Conservation (phyloP, 2,797 vertebrate genomes). For the Varecia variegata region DNA sequence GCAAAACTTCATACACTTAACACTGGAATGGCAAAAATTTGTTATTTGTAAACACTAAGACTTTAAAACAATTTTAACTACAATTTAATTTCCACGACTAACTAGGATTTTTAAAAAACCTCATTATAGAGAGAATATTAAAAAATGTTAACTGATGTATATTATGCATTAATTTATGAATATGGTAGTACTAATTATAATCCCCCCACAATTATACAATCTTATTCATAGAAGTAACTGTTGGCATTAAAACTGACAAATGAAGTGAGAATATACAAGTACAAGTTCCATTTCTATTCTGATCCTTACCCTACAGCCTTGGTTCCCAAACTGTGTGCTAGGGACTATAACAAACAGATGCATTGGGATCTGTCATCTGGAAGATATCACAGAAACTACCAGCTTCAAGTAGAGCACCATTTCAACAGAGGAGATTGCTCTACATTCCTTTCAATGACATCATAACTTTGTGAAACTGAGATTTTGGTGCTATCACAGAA, state of each 20-base stretch:
- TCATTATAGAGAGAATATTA: background rate
- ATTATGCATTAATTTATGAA: background rate
- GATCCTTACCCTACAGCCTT: background rate
- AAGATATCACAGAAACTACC: background rate
- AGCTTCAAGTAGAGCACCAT: background rate
- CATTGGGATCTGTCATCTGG: background rate
- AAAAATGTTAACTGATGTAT: background rate
- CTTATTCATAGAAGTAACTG: background rate
- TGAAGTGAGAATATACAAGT: background rate
- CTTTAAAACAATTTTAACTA: conserved; percentile 46
- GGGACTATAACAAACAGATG: background rate
- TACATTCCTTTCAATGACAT: background rate
- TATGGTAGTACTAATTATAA: conserved; percentile 4
- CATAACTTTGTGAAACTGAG: background rate
- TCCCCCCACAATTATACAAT: background rate
- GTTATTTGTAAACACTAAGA: background rate
- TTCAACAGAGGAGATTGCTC: background rate
- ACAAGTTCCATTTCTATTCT: background rate
- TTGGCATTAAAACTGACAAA: background rate
- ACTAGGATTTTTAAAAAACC: background rate
- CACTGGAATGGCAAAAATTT: conserved; percentile 53
- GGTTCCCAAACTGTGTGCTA: background rate
- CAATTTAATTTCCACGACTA: conserved; percentile 12
- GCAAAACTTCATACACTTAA: conserved; percentile 52
- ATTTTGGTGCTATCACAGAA: background rate